phyloP scores from a whole-genome alignment of 2,113 vertebrate genomes.

The Leucosticte australis region DNA sequence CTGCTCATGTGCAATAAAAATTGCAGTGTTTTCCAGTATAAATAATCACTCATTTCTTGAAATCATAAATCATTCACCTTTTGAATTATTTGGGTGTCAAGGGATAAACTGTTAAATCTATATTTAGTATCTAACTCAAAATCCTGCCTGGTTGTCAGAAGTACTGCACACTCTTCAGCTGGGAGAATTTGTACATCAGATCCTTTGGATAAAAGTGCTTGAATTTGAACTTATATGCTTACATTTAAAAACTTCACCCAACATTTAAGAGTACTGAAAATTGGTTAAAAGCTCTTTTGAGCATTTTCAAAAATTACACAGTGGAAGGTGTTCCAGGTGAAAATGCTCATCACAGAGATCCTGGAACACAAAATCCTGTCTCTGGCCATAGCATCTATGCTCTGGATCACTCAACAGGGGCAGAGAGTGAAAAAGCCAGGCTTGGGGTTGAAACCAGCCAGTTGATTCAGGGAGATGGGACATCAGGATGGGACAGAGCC shows the following conservation, averaged over 20 bases:
- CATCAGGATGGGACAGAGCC: not conserved
- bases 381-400: accelerated
- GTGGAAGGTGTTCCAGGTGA: not conserved
- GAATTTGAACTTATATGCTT: not conserved
- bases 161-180: not conserved
- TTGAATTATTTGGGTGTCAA: conserved; percentile 18
- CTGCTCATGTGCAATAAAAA: conserved; percentile 19
- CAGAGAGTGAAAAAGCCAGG: not conserved
- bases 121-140: conserved; percentile 18
- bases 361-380: not conserved
- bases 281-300: not conserved
- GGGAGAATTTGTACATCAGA: not conserved
- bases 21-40: not conserved
- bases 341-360: not conserved
- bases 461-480: not conserved
- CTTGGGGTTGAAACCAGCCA: not conserved
- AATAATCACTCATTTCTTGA: conserved; percentile 13
- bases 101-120: conserved; percentile 29
- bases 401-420: not conserved
- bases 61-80: conserved; percentile 32
- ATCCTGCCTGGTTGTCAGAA: not conserved
- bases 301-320: not conserved
- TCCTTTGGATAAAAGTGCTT: not conserved
- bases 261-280: not conserved
- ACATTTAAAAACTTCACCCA: not conserved